These are phyloP conservation scores for Napeogenes sylphis DNA, from an alignment of 2,888 invertebrate genomes.

Conservation along the genomic window DNA sequence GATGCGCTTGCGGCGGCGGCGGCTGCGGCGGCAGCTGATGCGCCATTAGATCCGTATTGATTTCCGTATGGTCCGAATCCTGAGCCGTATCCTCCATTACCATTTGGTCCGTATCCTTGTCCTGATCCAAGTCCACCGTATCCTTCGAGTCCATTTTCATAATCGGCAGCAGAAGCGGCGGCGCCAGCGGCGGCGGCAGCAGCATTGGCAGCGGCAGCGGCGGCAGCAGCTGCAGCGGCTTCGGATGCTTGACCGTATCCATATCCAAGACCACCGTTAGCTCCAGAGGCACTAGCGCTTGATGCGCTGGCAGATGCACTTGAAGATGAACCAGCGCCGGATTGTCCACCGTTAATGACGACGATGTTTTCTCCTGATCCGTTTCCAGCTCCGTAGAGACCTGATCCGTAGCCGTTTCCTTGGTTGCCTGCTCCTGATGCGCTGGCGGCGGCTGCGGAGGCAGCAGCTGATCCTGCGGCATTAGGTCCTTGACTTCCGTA, in stretches of 20 bases:
- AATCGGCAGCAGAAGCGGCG: slow-evolving; percentile 3
- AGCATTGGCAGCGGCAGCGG: neutral
- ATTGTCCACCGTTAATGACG: slow-evolving; percentile 5
- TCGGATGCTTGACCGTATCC: neutral
- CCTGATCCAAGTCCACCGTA: neutral
- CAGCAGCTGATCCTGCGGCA: slow-evolving; percentile 11
- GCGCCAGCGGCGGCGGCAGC: slow-evolving; percentile 7
- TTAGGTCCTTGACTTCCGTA: slow-evolving; percentile 10
- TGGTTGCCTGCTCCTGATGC: neutral
- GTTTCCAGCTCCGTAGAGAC: neutral
- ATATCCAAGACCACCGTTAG: neutral
- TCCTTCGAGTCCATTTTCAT: neutral
- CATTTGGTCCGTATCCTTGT: neutral
- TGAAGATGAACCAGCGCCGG: slow-evolving; percentile 19
- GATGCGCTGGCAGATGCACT: slow-evolving; percentile 2
- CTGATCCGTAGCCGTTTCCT: slow-evolving; percentile 6
- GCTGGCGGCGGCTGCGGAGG: slow-evolving; percentile 8
- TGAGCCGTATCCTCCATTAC: slow-evolving; percentile 9
- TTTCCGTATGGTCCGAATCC: slow-evolving; percentile 12
- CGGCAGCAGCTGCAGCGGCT: neutral
- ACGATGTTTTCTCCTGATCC: slow-evolving; percentile 2
- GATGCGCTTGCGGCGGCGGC: slow-evolving; percentile 5
- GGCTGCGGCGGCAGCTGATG: slow-evolving; percentile 10
- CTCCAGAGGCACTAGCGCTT: neutral
- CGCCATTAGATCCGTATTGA: slow-evolving; percentile 7